Evolutionary conservation across 2,797 vertebrate species (phyloP).

Genomic region (Enteromius argenteus): DNA sequence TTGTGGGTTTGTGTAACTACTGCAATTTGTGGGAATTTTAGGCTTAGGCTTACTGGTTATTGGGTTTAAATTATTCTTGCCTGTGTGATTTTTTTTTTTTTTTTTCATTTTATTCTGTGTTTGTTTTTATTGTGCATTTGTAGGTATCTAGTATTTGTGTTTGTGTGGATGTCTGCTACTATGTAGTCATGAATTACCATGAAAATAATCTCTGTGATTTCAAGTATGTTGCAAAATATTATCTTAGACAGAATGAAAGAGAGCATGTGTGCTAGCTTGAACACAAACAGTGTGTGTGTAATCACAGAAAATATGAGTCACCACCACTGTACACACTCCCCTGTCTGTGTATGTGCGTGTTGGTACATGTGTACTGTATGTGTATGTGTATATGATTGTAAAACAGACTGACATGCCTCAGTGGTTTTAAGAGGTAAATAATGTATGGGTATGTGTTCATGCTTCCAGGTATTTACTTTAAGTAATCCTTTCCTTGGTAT

Average conservation of each 20-base stretch:
- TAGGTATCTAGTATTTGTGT: neutral
- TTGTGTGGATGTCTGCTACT: neutral
- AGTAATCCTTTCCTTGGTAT: neutral
- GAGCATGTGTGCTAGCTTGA: neutral
- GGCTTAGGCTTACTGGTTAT: neutral
- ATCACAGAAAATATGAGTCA: slow-evolving; percentile 55
- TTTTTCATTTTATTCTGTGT: neutral
- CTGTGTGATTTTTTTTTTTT: neutral
- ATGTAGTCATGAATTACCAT: neutral
- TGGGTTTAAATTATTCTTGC: neutral
- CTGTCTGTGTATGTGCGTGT: neutral
- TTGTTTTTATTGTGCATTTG: neutral
- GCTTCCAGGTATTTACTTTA: neutral
- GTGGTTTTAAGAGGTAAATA: neutral
- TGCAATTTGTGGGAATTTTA: neutral
- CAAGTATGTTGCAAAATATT: neutral
- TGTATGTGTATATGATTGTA: slow-evolving; percentile 12
- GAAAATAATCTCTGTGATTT: slow-evolving; percentile 17
- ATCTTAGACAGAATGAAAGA: neutral
- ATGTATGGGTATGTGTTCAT: neutral
- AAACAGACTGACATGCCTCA: slow-evolving; percentile 1
- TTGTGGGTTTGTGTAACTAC: neutral
- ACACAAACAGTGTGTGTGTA: neutral
- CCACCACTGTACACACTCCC: neutral
- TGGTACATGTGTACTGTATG: slow-evolving; percentile 14